Evolutionary conservation across 2,113 vertebrate species (phyloP).

Genomic region (cattle (Bos taurus)): DNA sequence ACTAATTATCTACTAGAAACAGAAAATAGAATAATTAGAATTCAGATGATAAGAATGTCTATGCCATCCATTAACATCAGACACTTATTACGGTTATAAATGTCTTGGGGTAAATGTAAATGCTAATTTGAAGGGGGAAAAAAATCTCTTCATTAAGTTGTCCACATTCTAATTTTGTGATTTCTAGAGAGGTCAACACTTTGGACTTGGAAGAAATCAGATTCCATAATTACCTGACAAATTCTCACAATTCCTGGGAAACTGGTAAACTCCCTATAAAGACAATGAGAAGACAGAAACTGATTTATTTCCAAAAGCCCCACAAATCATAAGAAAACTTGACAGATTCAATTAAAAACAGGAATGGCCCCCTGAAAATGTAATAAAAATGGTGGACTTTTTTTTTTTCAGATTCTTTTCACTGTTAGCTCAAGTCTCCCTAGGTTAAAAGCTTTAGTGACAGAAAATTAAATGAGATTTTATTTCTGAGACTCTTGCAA

Average conservation of each 20-base stretch:
- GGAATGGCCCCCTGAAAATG: not conserved
- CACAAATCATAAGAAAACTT: slow-evolving; percentile 21
- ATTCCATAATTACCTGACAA: slow-evolving; percentile 36
- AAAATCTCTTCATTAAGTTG: not conserved
- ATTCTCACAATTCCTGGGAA: not conserved
- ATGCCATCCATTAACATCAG: not conserved
- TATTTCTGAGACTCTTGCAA: not conserved
- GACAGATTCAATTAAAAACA: slow-evolving; percentile 29
- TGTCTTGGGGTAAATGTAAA: slow-evolving; percentile 21
- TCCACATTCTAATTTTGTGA: not conserved
- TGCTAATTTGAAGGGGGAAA: not conserved
- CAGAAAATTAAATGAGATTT: not conserved
- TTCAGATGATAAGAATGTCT: not conserved
- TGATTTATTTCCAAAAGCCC: not conserved
- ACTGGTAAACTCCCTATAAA: not conserved
- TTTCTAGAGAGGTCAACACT: not conserved
- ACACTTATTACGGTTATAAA: not conserved
- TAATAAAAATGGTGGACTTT: not conserved
- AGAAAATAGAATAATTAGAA: slow-evolving; percentile 1
- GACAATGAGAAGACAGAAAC: not conserved
- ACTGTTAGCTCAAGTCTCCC: not conserved
- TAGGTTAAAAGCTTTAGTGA: not conserved
- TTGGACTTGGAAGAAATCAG: not conserved
- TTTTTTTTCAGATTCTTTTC: not conserved
- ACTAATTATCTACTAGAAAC: not conserved